Conservation (phyloP, 2,888 invertebrate species). For the Neoitamus cyanurus region DNA sequence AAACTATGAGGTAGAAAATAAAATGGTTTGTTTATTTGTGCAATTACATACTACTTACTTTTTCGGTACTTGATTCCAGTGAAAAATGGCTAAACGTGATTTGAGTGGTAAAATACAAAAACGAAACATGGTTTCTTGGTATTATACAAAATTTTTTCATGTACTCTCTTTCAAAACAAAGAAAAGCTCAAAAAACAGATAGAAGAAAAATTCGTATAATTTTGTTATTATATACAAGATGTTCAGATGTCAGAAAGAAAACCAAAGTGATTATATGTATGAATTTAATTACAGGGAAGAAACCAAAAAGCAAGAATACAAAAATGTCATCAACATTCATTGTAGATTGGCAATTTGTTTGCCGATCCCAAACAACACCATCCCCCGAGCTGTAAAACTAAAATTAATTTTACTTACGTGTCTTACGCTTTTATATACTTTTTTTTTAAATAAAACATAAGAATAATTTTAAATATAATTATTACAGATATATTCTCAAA, state of each 20-base stretch:
- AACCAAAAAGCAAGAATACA: neutral
- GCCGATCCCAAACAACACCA: slow-evolving; percentile 40
- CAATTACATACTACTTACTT: slow-evolving; percentile 17
- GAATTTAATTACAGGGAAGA: neutral
- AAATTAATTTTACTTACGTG: slow-evolving; percentile 1
- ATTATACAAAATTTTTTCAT: neutral
- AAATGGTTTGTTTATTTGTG: slow-evolving; percentile 31
- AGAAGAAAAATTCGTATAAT: neutral
- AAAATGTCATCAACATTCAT: slow-evolving; percentile 48
- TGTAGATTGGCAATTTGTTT: slow-evolving; percentile 46
- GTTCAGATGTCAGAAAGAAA: neutral
- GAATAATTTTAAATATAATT: slow-evolving; percentile 6
- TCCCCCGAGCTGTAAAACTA: slow-evolving; percentile 41
- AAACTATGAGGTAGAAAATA: neutral
- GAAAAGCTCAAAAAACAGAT: neutral
- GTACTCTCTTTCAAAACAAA: neutral
- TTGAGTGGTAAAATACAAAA: slow-evolving; percentile 30
- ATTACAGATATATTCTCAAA: slow-evolving; percentile 12
- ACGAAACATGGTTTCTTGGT: neutral
- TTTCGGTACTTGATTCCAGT: neutral
- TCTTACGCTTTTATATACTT: slow-evolving; percentile 20
- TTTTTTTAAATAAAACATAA: slow-evolving; percentile 10
- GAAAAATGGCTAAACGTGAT: slow-evolving; percentile 19
- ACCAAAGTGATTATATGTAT: neutral
- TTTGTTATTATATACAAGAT: slow-evolving; percentile 14